Evolutionary conservation across 2,888 invertebrate genomes (phyloP), one percentile per base, ranked within the genome.

Genomic region (Nebria brevicollis): DNA sequence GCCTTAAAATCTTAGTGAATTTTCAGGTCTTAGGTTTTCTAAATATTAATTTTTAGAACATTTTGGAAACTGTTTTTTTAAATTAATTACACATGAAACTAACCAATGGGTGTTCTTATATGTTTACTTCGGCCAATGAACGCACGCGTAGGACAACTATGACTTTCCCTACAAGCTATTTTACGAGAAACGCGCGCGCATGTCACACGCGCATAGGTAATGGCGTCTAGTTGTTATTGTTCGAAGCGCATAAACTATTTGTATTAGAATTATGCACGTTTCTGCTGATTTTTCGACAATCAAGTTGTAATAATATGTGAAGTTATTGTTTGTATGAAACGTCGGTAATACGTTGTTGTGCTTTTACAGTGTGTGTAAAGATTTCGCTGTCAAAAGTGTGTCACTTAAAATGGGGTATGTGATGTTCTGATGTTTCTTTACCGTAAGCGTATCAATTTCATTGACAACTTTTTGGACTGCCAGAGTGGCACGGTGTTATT

Each of bases 211-310:
- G 94, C 94, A 96, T 95, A 96, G 95, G 96, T 97, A 97, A 97
- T 97, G 97, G 97, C 97, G 96, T 95, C 96, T 94, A 88, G 96
- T 96, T 97, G 97, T 97, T 97, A 96, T 97, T 97, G 97, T 97
- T 97, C 95, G 95, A 95, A 95, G 95, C 94, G 95, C 95, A 91
- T 91, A 92, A 92, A 91, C 91, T 92, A 92, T 92, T 93, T 92
- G 91, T 91, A 91, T 91, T 91, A 90, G 92, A 91, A 92, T 92
- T 93, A 92, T 92, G 91, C 90, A 91, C 91, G 91, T 92, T 92
- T 92, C 90, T 91, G 90, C 90, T 89, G 90, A 90, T 90, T 92
- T 92, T 92, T 91, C 90, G 90, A 90, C 89, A 89, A 89, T 88
- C 90, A 89, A 89, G 89, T 88, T 90, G 90, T 89, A 89, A 88